phyloP scores from a whole-genome alignment of 1,140 invertebrate species.

The Trialeurodes vaporariorum region DNA sequence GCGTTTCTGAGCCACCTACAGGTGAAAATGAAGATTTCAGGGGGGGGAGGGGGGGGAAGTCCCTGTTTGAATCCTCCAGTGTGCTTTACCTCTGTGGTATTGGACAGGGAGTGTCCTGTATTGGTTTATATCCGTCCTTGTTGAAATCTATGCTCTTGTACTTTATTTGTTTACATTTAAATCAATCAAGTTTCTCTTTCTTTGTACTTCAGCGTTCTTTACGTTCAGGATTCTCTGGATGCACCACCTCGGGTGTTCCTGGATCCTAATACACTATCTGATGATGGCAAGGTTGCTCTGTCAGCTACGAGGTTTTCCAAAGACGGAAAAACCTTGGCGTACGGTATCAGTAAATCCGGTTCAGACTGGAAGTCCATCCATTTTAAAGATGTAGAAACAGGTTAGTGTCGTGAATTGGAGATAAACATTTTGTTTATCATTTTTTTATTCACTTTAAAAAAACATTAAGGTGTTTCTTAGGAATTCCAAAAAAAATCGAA shows the following conservation, averaged over 20 bases:
- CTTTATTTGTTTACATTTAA: too few species aligned
- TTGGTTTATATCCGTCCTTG: too few species aligned
- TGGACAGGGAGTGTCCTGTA: too few species aligned
- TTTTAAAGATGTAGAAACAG: slow-evolving; percentile 63
- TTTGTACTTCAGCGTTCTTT: slow-evolving; percentile 64
- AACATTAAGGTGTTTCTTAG: slow-evolving; percentile 78
- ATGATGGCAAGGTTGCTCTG: slow-evolving; percentile 86
- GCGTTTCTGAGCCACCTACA: too few species aligned
- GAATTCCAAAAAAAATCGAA: too few species aligned
- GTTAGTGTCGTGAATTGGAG: slow-evolving; percentile 37
- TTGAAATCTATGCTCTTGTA: too few species aligned
- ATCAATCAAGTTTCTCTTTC: too few species aligned
- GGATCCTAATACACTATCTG: slow-evolving; percentile 85
- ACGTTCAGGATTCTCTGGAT: slow-evolving; percentile 72
- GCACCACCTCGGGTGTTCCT: slow-evolving; percentile 78
- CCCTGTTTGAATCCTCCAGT: too few species aligned
- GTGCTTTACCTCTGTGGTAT: too few species aligned
- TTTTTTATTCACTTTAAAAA: slow-evolving; percentile 52
- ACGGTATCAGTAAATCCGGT: slow-evolving; percentile 81
- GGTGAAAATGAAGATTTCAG: too few species aligned
- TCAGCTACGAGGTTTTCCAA: slow-evolving; percentile 72
- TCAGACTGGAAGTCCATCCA: slow-evolving; percentile 93
- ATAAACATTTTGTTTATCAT: slow-evolving; percentile 13
- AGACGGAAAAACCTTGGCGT: slow-evolving; percentile 81
- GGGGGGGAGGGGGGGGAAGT: too few species aligned